Percentiles rank a stretch among this genome's conserved stretches.
Evolutionary conservation across 2,797 vertebrate species (phyloP).

Genomic region (Eidolon dupreanum): DNA sequence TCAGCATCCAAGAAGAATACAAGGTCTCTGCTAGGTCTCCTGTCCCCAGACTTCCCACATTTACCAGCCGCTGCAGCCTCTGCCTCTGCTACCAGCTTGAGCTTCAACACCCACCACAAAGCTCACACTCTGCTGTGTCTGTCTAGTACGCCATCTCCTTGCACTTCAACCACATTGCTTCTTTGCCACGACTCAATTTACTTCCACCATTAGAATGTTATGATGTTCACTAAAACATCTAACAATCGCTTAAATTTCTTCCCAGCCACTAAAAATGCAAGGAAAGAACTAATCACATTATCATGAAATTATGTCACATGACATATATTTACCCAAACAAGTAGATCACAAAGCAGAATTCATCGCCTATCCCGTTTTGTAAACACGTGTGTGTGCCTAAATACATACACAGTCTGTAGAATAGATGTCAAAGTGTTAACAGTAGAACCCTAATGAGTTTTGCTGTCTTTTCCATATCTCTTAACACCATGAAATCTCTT

Average conservation of each 20-base stretch:
- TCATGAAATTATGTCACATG: background rate
- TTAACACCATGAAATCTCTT: background rate
- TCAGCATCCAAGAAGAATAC: background rate
- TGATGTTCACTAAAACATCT: background rate
- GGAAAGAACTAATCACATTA: background rate
- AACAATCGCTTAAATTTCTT: background rate
- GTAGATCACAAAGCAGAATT: background rate
- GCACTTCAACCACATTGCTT: background rate
- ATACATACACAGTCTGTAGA: fast-evolving
- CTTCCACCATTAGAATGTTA: background rate
- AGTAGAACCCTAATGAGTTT: background rate
- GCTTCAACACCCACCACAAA: background rate
- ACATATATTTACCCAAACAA: background rate
- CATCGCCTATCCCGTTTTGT: background rate
- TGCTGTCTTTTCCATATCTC: background rate
- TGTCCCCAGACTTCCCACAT: too few relatives aligned
- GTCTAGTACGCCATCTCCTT: background rate
- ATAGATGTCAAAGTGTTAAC: background rate
- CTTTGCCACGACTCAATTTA: background rate
- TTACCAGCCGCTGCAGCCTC: background rate
- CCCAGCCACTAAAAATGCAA: background rate
- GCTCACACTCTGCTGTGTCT: background rate
- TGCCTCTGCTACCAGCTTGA: background rate
- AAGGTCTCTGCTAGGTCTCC: background rate
- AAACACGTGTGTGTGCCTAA: background rate